phyloP scores from a whole-genome alignment of 1,140 invertebrate species.

The Pararge aegeria region DNA sequence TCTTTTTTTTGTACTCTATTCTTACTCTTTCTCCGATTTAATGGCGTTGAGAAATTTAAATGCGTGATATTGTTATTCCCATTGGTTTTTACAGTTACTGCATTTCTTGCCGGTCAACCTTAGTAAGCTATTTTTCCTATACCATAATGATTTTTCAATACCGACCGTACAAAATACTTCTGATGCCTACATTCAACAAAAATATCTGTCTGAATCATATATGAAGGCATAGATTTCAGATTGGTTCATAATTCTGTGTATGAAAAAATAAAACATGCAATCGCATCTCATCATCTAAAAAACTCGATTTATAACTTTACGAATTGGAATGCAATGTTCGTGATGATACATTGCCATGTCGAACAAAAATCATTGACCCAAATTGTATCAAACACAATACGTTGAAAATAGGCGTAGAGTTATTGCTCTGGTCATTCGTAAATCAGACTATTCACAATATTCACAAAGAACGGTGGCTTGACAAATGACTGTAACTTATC shows the following conservation, averaged over 20 bases:
- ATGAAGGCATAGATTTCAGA: no score
- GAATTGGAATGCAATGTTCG: background rate
- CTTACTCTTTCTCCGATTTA: constrained; percentile 18
- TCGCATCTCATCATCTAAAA: background rate
- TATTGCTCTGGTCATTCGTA: background rate
- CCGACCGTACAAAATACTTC: no score
- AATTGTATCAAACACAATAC: background rate
- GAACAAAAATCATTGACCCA: constrained; percentile 1
- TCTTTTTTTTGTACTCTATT: constrained; percentile 36
- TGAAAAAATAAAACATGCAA: background rate
- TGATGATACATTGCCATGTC: background rate
- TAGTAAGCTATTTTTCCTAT: background rate
- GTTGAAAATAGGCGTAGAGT: background rate
- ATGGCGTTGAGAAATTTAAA: constrained; percentile 11
- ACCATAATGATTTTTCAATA: background rate
- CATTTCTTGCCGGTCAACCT: constrained; percentile 9
- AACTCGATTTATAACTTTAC: background rate
- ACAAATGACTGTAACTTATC: constrained; percentile 31
- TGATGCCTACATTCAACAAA: background rate
- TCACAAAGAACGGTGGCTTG: constrained; percentile 10
- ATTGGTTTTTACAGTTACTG: constrained; percentile 7
- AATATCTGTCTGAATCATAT: background rate
- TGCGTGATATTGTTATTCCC: constrained; percentile 16
- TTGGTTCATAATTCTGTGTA: background rate
- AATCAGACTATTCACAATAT: constrained; percentile 1